Conservation (phyloP, 2,113 vertebrate species). For the Climacteris rufus region DNA sequence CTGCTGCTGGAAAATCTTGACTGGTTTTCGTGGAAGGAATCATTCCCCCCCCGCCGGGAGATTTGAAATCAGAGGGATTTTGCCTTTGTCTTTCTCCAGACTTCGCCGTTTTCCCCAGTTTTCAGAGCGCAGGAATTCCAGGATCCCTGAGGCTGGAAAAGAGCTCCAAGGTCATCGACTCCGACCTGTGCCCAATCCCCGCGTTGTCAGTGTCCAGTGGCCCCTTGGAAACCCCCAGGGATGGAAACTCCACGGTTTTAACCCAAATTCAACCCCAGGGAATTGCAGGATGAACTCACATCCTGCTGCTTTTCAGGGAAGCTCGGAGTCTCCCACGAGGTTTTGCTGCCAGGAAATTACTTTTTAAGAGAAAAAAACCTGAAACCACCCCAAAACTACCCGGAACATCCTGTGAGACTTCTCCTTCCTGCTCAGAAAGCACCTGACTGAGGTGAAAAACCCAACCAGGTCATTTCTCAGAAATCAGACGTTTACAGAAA, state of each 20-base stretch:
- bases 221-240: not conserved
- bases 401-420: accelerated
- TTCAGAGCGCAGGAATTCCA: not conserved
- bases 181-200: accelerated
- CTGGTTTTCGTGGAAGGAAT: not conserved
- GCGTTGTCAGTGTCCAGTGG: not conserved
- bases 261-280: not conserved
- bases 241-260: accelerated
- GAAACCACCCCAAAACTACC: not conserved
- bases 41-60: too few relatives aligned
- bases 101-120: accelerated
- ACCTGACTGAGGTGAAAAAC: not conserved
- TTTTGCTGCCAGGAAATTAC: not conserved
- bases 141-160: not conserved
- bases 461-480: not conserved
- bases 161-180: not conserved
- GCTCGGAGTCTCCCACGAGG: accelerated
- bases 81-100: too few relatives aligned
- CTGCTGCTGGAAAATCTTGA: accelerated
- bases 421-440: not conserved
- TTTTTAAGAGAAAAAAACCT: not conserved
- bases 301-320: accelerated
- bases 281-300: too few relatives aligned
- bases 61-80: accelerated
- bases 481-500: not conserved